Percentiles rank a stretch among this genome's conserved stretches.
Conservation (phyloP, 92 coral and sea anemone species). For the Epizoanthus stellaris region DNA sequence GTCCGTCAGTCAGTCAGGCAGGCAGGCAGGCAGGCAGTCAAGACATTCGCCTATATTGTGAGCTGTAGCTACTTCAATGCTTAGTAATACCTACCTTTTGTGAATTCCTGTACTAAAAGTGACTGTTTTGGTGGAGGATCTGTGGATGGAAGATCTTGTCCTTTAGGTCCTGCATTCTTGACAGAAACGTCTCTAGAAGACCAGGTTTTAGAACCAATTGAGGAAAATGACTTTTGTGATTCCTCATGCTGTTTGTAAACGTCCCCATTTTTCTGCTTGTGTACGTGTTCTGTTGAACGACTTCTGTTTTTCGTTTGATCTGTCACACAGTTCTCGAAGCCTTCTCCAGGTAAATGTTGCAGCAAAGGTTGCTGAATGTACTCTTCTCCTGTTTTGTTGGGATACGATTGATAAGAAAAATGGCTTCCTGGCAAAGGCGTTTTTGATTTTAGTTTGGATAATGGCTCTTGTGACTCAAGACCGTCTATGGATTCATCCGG, state of each 20-base stretch:
- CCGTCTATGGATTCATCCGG: slow-evolving; percentile 9
- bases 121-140: slow-evolving; percentile 17
- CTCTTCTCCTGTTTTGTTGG: background rate
- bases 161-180: background rate
- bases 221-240: background rate
- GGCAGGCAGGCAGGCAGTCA: too few relatives aligned
- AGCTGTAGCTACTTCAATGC: too few relatives aligned
- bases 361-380: background rate
- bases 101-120: background rate
- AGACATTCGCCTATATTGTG: too few relatives aligned
- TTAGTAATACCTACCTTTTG: slow-evolving; percentile 3
- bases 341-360: background rate
- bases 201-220: background rate
- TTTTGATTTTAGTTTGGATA: background rate
- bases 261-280: background rate
- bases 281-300: background rate
- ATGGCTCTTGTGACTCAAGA: slow-evolving; percentile 12
- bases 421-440: background rate
- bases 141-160: too few relatives aligned
- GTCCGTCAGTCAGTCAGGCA: too few relatives aligned
- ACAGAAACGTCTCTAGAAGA: background rate
- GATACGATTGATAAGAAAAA: background rate
- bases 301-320: background rate
- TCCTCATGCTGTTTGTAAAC: background rate
- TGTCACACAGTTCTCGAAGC: background rate